Base-by-base conservation (phyloP, 2,113 vertebrate species). In the Smithornis capensis region DNA sequence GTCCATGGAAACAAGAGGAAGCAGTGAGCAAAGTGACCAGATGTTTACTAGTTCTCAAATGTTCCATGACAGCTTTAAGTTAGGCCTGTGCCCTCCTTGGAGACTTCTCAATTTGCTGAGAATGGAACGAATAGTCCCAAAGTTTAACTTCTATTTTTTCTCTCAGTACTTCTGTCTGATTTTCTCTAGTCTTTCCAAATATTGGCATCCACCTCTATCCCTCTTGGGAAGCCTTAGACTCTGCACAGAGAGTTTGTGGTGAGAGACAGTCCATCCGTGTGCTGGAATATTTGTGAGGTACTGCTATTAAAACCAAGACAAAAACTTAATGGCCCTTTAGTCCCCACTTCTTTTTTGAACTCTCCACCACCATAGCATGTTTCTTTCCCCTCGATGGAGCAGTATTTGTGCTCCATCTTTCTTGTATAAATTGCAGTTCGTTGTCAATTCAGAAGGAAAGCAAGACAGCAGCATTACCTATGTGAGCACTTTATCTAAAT, bases 401-500 rank as follows among this genome's bases (percentile, higher is more conserved):
- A 50, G n/a, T 55, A 82, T 90, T 92, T 89, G 9, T 94, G 62
- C 68, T 81, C 68, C 29, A 25, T 73, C 94, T 90, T 79, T 86
- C 52, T 68, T 59, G 63, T 49, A 60, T 28, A 68, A 96, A 95
- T 91, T 71, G 55, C 79, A 53, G 83, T 80, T 52, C 16, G 2
- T 63, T 76, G 45, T 73, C 74, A 93, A 38, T 49, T 80, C 29
- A 44, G 70, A 95, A 42, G 1, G 49, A 55, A 87, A 91, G 53
- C n/a, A 82, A 80, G 71, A 77, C 45, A 52, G 60, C 42, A 82
- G 59, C 55, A 67, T 91, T 90, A 91, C 31, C 74, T 80, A 33
- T 78, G 53, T 75, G 68, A 85, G 68, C 53, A 70, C 85, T 96
- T 87, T 47, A 87, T 89, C 89, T 89, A 94, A 92, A 91, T 94